Base-by-base conservation (phyloP, 2,888 invertebrate genomes). In the Athripsodes cinereus region DNA sequence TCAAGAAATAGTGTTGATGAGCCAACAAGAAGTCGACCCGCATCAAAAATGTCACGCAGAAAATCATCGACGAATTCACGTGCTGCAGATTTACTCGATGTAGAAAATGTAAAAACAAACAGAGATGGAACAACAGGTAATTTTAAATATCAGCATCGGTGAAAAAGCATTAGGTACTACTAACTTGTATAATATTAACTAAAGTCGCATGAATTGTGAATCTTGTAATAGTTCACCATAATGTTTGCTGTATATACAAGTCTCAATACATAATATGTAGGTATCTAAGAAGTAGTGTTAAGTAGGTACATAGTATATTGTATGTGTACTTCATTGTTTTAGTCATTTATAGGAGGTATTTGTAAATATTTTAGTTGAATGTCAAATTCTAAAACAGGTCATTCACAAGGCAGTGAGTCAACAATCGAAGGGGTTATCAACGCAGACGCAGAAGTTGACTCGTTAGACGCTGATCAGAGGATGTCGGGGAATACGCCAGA, bases 381-480 rank as follows among this genome's bases (percentile, higher is more conserved):
- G 22, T 48, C 21, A 57, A 50, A 46, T 56, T 60, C 40, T 26
- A 35, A 47, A 20, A 51, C 57, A 52, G 61, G 63, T 52, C 58
- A 57, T 35, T 61, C 61, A 1, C 60, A 55, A 52, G 63, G 57
- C 20, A 61, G 63, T 52, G 63, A 63, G 49, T 61, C 60, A 2
- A 61, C 59, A 11, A 76, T 79, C 67, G 76, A 78, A 72, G 78
- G 78, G 65, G 70, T 79, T 66, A 69, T 78, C 64, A 76, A 69
- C 67, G 74, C 74, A 63, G 77, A 77, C 67, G 73, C 74, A 52
- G 78, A 79, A 66, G 69, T 73, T 68, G 78, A 78, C 66, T 75
- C 75, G 57, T 73, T 76, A 67, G 78, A 78, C 70, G 78, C 78
- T 70, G 76, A 76, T 73, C 71, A 76, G 60, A 69, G 68, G 57